Evolutionary conservation across 1,140 invertebrate species (phyloP), one percentile per base, ranked within the genome.

Genomic region (Grapholita molesta): DNA sequence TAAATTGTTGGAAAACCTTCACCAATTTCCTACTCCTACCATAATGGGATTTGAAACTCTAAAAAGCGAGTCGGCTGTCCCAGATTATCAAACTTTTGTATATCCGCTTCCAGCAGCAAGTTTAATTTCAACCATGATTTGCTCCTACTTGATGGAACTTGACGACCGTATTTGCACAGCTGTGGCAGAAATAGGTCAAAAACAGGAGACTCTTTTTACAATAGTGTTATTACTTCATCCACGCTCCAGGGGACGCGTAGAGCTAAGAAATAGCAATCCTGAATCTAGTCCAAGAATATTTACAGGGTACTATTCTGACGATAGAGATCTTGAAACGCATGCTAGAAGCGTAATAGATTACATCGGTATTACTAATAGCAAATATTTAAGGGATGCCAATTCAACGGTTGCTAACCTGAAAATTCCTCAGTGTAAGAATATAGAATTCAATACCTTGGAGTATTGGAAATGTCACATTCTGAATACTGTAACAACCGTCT

Each of bases 211-310:
- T 0, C 96, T 96, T 94, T 95, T 95, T 73, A 93, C 97, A 0
- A 93, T 97, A 21, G 95, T 97, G 0, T 95, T 97, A 92, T 83
- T 97, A 25, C 80, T 98, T 12, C 92, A 97, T 52, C 96, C 97
- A 0, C 93, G 93, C 66, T 97, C 96, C 66, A 93, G 92, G 69
- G 98, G 98, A 1, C 86, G 93, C 5, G 95, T 99, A 8, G 94
- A 94, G 67, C 82, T 99, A 1, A 90, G 95, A 8, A 96, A 94
- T 66, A 94, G 93, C 9, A 95, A 98, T 88, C 98, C 98, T 0
- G 94, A 95, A 68, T 95, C 97, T 68, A 95, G 96, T 78, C 98
- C 98, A 0, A 89, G 97, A 3, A 97, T 99, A 64, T 95, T 97
- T 81, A 96, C 97, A 0, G 97, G 97, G 75, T 98, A 98, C 77